Conservation (phyloP, 2,888 invertebrate species). For the Lissocephala sabroskyi region DNA sequence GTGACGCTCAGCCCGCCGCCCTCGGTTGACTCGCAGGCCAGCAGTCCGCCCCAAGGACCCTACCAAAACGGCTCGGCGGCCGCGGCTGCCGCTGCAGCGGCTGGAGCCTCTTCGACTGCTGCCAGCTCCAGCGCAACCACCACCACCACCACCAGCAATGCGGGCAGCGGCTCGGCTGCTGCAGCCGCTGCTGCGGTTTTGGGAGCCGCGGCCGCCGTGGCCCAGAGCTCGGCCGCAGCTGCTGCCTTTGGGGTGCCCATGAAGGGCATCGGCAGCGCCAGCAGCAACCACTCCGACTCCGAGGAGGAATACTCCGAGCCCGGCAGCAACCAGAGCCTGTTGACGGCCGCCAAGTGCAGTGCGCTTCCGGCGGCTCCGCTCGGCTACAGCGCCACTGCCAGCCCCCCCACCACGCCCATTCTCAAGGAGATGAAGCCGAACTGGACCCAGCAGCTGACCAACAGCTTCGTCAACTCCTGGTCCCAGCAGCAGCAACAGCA, state of each 20-base stretch:
- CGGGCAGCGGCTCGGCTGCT: constrained; percentile 39
- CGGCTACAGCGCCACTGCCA: constrained; percentile 70
- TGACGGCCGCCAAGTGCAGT: constrained; percentile 13
- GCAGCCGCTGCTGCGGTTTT: constrained; percentile 56
- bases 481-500: constrained; percentile 63
- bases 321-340: constrained; percentile 17
- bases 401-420: constrained; percentile 77
- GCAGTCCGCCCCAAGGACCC: constrained; percentile 88
- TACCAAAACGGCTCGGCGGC: constrained; percentile 60
- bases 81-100: constrained; percentile 16
- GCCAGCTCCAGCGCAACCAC: constrained; percentile 38
- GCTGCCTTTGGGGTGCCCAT: constrained; percentile 34
- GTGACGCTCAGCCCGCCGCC: constrained; percentile 93
- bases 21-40: constrained; percentile 89
- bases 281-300: constrained; percentile 86
- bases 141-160: constrained; percentile 14
- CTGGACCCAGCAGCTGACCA: constrained; percentile 71
- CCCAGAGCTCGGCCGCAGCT: constrained; percentile 62
- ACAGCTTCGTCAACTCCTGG: constrained; percentile 72
- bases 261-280: constrained; percentile 74
- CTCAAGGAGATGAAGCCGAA: constrained; percentile 74
- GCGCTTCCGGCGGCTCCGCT: constrained; percentile 63
- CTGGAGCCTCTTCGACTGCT: constrained; percentile 9
- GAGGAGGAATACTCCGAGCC: constrained; percentile 80
- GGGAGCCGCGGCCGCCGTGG: constrained; percentile 27